phyloP scores from a whole-genome alignment of 2,113 vertebrate species.

The Neomonachus schauinslandi region DNA sequence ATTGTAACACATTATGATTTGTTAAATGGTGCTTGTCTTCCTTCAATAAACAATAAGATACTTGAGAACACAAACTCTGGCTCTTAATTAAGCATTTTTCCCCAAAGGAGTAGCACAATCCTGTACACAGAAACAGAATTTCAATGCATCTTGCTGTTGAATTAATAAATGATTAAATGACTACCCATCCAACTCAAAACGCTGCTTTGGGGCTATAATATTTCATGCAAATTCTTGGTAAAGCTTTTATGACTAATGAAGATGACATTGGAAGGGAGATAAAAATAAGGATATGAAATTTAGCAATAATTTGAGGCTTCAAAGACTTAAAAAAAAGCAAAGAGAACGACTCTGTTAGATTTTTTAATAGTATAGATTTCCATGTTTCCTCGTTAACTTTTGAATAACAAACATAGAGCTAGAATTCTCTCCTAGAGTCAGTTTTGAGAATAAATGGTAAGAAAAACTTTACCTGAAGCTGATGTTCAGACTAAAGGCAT shows the following conservation, averaged over 20 bases:
- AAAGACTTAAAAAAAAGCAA: background rate
- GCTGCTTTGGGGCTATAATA: background rate
- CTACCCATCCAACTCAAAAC: background rate
- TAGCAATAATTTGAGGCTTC: background rate
- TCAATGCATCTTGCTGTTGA: background rate
- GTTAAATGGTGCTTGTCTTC: background rate
- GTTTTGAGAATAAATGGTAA: background rate
- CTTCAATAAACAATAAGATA: background rate
- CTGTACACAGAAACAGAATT: background rate
- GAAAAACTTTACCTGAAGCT: background rate
- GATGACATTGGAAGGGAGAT: background rate
- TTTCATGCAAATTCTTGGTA: background rate
- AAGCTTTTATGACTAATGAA: conserved; percentile 12
- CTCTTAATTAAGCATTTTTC: background rate
- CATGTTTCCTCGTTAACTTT: background rate
- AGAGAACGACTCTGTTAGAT: background rate
- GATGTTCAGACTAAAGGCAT: background rate
- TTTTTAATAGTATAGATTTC: background rate
- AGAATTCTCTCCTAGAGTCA: background rate
- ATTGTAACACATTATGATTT: background rate
- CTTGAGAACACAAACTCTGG: background rate
- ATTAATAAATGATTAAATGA: background rate
- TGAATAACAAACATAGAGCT: background rate
- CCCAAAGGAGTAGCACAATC: background rate
- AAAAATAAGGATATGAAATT: background rate